Evolutionary conservation across 2,113 vertebrate genomes (phyloP).

Genomic region (Heterochromis multidens): DNA sequence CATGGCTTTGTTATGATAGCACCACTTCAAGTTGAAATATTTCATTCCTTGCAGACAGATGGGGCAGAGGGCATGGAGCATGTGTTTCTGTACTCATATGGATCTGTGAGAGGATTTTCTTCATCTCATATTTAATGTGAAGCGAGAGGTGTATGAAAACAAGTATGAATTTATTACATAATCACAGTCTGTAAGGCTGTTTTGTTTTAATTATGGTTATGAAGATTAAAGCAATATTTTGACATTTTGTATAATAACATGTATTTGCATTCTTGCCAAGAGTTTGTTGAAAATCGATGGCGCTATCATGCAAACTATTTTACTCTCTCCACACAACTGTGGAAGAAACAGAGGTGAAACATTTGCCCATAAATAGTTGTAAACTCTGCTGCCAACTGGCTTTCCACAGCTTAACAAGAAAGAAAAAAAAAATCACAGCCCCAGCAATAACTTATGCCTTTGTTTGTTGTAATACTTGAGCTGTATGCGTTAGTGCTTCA

Average conservation of each 20-base stretch:
- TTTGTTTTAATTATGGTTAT: neutral
- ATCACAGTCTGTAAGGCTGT: neutral
- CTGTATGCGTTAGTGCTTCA: neutral
- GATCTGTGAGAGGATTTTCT: neutral
- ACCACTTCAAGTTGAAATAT: neutral
- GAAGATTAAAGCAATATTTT: neutral
- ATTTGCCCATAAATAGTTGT: neutral
- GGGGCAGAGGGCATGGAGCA: neutral
- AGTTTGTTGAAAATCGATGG: neutral
- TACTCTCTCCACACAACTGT: neutral
- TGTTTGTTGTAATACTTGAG: neutral
- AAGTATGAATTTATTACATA: neutral
- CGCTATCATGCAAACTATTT: neutral
- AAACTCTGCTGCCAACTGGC: neutral
- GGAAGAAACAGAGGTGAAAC: neutral
- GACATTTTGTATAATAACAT: neutral
- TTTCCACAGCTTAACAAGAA: neutral
- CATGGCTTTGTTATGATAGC: conserved; percentile 26
- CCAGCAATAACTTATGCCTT: neutral
- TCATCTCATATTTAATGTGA: neutral
- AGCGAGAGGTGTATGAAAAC: neutral
- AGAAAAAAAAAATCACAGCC: neutral
- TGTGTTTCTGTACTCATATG: neutral
- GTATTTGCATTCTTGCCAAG: neutral
- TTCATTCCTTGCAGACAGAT: conserved; percentile 4